Conservation (phyloP, 37 sponge, comb jelly and placozoan genomes). For the Bolinopsis microptera region DNA sequence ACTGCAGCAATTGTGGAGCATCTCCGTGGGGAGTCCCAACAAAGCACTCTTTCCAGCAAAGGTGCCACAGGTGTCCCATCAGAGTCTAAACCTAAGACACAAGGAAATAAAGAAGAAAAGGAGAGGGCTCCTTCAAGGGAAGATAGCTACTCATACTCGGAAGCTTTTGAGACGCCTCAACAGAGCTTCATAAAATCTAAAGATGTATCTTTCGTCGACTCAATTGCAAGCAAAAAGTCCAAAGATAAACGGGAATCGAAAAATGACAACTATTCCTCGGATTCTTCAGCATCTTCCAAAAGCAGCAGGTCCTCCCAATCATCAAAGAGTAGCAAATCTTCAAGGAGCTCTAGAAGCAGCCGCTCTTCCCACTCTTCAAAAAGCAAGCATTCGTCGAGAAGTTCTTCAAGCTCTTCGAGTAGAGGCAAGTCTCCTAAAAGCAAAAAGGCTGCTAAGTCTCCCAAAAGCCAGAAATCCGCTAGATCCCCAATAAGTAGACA, state of each 20-base stretch:
- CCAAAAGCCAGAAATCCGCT: neutral
- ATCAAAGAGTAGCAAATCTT: slow-evolving; percentile 20
- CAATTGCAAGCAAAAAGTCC: neutral
- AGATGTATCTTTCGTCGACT: neutral
- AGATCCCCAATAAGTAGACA: neutral
- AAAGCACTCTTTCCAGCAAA: neutral
- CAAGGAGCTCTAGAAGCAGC: neutral
- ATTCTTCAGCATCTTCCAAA: neutral
- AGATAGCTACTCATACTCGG: neutral
- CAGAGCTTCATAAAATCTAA: neutral
- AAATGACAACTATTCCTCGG: neutral
- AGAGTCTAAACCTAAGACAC: no score
- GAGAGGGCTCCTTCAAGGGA: no score
- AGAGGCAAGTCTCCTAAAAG: neutral
- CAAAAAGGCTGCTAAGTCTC: neutral
- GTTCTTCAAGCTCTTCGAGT: neutral
- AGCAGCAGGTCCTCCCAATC: neutral
- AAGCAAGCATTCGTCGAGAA: neutral
- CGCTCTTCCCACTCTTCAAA: neutral
- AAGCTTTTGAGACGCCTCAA: no score
- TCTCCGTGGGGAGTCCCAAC: no score
- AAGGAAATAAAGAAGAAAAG: no score
- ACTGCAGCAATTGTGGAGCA: neutral
- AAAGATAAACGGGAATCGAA: neutral
- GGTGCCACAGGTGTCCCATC: no score